Conservation (phyloP, 2,888 invertebrate species). For the Celastrina argiolus region DNA sequence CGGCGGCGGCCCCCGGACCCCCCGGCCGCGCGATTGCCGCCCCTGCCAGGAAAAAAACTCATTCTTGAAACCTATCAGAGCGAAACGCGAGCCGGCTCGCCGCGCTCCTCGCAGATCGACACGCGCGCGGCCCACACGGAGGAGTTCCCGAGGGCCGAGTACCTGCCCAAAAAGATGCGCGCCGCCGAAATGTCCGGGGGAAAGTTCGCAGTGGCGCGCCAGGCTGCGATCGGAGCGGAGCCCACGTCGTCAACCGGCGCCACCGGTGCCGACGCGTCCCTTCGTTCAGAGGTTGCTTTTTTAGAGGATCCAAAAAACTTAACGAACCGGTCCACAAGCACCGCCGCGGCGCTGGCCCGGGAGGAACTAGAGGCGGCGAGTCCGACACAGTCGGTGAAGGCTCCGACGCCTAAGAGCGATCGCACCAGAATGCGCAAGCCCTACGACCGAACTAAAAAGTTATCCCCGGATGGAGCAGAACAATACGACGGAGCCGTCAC, state of each 20-base stretch:
- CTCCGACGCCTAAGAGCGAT: conserved; percentile 67
- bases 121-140: conserved; percentile 39
- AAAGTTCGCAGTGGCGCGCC: conserved; percentile 52
- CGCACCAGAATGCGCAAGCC: conserved; percentile 43
- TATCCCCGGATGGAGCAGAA: conserved; percentile 52
- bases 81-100: conserved; percentile 55
- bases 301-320: conserved; percentile 78
- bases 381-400: conserved; percentile 73
- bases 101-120: conserved; percentile 43
- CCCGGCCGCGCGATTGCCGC: conserved; percentile 52
- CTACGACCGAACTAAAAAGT: conserved; percentile 50
- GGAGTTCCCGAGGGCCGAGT: conserved; percentile 57
- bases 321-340: conserved; percentile 76
- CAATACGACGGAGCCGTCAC: conserved; percentile 57
- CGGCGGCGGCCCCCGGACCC: conserved; percentile 62
- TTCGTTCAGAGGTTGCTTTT: conserved; percentile 65
- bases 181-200: conserved; percentile 71
- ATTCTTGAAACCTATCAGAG: conserved; percentile 72
- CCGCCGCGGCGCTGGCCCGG: conserved; percentile 78
- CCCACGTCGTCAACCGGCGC: conserved; percentile 41
- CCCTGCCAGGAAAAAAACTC: conserved; percentile 71
- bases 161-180: conserved; percentile 74
- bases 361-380: conserved; percentile 74
- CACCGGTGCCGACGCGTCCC: conserved; percentile 39
- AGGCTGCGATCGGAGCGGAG: conserved; percentile 35